Conservation (phyloP, 2,113 vertebrate species). For the Genyomyrus donnyi region DNA sequence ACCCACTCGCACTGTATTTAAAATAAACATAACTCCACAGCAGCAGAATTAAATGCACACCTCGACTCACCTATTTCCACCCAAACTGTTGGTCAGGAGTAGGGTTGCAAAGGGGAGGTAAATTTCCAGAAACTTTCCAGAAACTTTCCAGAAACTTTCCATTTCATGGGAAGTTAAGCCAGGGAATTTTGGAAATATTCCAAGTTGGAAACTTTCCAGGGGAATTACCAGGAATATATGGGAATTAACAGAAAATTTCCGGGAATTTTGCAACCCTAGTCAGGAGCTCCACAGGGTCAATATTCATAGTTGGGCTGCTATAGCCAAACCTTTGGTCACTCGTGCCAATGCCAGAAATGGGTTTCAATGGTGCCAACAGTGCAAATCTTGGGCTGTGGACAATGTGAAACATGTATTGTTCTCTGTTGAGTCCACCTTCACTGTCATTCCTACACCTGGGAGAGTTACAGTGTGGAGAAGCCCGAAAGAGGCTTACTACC, state of each 20-base stretch:
- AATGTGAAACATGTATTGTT: neutral
- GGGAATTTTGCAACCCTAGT: too few species aligned
- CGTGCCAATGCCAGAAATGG: neutral
- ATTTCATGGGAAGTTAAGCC: too few species aligned
- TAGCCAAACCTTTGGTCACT: neutral
- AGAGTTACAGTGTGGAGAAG: neutral
- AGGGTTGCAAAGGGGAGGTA: too few species aligned
- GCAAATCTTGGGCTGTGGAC: neutral
- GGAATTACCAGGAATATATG: too few species aligned
- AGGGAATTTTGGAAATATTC: too few species aligned
- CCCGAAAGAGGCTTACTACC: neutral
- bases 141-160: too few species aligned
- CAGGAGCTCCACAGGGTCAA: neutral
- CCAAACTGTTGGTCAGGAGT: neutral
- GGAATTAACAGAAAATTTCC: too few species aligned
- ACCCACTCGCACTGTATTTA: neutral
- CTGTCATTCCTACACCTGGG: neutral
- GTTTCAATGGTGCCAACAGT: neutral
- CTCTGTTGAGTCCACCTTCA: neutral
- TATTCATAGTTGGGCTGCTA: neutral
- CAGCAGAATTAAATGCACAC: neutral
- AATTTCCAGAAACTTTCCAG: too few species aligned
- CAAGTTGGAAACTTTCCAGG: too few species aligned
- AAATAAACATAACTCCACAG: neutral
- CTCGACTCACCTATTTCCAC: neutral